Percentiles rank a stretch among this genome's conserved stretches.
phyloP scores from a whole-genome alignment of 2,113 vertebrate genomes.

The Anarrhichthys ocellatus region DNA sequence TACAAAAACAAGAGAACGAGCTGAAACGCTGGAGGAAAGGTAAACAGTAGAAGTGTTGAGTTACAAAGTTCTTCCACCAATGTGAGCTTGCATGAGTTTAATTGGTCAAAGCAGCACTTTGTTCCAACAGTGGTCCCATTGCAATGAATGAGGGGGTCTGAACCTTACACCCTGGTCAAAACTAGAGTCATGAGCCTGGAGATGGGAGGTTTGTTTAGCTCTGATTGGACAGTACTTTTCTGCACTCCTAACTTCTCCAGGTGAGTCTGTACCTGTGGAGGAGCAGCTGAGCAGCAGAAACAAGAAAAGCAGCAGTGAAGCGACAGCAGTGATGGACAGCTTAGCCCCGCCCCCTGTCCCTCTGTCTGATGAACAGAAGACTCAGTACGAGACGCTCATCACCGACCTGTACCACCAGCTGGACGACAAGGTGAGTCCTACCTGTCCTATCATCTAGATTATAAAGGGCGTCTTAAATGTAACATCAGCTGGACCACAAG shows the following conservation, averaged over 20 bases:
- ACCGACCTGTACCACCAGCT: conserved; percentile 93
- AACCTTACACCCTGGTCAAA: neutral
- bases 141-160: neutral
- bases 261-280: conserved; percentile 93
- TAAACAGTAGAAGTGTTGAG: neutral
- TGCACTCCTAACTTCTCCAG: conserved; percentile 68
- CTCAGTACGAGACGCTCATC: conserved; percentile 92
- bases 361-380: conserved; percentile 88
- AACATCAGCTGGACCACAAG: conserved; percentile 96
- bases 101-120: neutral
- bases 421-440: conserved; percentile 92
- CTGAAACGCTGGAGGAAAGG: conserved; percentile 95
- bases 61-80: neutral
- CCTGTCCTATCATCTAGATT: conserved; percentile 92
- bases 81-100: neutral
- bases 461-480: conserved; percentile 91
- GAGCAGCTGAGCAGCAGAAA: conserved; percentile 92
- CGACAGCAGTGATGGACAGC: conserved; percentile 86
- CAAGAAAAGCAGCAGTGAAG: conserved; percentile 86
- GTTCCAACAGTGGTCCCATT: neutral
- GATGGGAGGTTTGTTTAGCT: neutral
- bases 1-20: conserved; percentile 93
- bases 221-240: neutral
- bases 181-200: neutral
- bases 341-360: conserved; percentile 79